A percentile compares a stretch with the other conserved stretches of the same genome.
phyloP scores from a whole-genome alignment of 2,888 invertebrate species.

The Lypha dubia region DNA sequence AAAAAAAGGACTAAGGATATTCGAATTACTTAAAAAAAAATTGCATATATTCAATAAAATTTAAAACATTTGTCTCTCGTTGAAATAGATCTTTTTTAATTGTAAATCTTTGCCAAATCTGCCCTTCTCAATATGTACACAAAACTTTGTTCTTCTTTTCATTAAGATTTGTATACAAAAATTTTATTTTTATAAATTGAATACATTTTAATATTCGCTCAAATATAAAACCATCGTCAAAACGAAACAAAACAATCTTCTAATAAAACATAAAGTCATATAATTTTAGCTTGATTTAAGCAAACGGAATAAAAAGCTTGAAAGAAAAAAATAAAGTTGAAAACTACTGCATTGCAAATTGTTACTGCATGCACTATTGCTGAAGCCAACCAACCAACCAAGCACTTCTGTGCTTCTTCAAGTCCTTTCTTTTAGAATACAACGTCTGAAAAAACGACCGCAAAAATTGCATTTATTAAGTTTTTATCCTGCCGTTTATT shows the following conservation, averaged over 20 bases:
- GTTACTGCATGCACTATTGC: slow-evolving; percentile 52
- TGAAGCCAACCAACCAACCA: too few species aligned
- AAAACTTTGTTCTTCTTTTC: not conserved
- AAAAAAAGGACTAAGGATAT: too few species aligned
- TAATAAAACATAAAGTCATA: slow-evolving; percentile 52
- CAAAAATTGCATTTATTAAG: slow-evolving; percentile 52
- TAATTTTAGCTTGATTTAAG: slow-evolving; percentile 65
- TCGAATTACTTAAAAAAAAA: too few species aligned
- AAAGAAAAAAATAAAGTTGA: slow-evolving; percentile 8
- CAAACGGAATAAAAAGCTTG: slow-evolving; percentile 32
- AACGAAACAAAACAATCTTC: slow-evolving; percentile 5
- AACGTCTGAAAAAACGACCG: slow-evolving; percentile 45
- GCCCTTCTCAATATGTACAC: not conserved
- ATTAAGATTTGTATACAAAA: not conserved
- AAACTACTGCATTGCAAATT: slow-evolving; percentile 67
- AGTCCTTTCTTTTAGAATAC: not conserved
- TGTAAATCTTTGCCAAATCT: too few species aligned
- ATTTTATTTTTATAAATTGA: not conserved
- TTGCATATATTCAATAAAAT: too few species aligned
- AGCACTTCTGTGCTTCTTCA: slow-evolving; percentile 16
- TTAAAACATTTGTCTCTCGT: too few species aligned
- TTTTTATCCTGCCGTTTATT: slow-evolving; percentile 32
- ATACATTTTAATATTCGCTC: not conserved
- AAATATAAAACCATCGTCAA: slow-evolving; percentile 10
- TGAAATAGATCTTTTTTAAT: too few species aligned